Conservation (phyloP, 2,888 invertebrate species). For the Drosophila paramelanica region DNA sequence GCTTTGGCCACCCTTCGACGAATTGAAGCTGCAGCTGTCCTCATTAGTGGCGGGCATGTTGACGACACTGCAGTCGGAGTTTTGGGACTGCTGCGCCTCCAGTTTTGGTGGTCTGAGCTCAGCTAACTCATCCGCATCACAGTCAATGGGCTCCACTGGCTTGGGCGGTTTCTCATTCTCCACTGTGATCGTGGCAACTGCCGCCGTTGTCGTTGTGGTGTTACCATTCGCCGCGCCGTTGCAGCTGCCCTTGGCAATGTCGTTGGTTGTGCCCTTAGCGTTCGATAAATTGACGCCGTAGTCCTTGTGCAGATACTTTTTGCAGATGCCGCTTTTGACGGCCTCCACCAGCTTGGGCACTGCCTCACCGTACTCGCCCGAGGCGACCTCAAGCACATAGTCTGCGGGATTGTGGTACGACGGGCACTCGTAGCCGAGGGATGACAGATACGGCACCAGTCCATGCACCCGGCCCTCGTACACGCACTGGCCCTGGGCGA, state of each 20-base stretch:
- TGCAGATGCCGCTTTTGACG: constrained; percentile 92
- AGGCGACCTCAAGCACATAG: constrained; percentile 98
- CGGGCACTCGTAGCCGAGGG: constrained; percentile 94
- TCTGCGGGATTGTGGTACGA: constrained; percentile 99
- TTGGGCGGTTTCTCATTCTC: constrained; percentile 85
- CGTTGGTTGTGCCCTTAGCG: constrained; percentile 86
- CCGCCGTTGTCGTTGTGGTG: background rate
- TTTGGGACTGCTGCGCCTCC: constrained; percentile 79
- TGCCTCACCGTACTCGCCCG: constrained; percentile 97
- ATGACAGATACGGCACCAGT: constrained; percentile 94
- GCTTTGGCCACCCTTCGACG: constrained; percentile 83
- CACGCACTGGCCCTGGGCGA: constrained; percentile 97
- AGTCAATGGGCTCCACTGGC: constrained; percentile 86
- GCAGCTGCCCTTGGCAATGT: constrained; percentile 86
- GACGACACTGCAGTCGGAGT: constrained; percentile 82
- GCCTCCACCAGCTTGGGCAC: constrained; percentile 93
- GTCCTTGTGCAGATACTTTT: constrained; percentile 86
- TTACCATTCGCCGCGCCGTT: constrained; percentile 71
- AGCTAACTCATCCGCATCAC: constrained; percentile 50
- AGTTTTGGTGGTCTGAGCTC: constrained; percentile 86
- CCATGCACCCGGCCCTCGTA: constrained; percentile 94
- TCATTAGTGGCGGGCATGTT: constrained; percentile 75
- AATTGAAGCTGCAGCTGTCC: constrained; percentile 79
- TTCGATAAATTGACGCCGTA: constrained; percentile 73
- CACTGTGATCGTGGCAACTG: constrained; percentile 81